phyloP scores from a whole-genome alignment of 2,113 vertebrate species.

The Hippocampus guttulatus region DNA sequence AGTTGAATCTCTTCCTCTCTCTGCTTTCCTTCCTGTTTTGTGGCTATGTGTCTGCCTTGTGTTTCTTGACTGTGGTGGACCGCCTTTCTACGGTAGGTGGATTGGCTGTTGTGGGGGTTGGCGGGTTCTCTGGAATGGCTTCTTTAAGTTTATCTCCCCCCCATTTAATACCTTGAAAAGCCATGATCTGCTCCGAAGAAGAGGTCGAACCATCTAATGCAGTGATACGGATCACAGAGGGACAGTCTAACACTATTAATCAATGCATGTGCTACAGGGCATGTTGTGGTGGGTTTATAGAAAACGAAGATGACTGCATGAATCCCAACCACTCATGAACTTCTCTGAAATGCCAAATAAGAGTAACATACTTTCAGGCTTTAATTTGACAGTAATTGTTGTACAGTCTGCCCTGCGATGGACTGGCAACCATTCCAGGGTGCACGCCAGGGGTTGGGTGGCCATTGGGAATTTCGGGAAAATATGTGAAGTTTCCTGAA shows the following conservation, averaged over 20 bases:
- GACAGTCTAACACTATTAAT: constrained; percentile 57
- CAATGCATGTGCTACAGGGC: constrained; percentile 75
- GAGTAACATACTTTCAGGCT: background rate
- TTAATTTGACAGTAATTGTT: background rate
- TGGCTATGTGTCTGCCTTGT: constrained; percentile 71
- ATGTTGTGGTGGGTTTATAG: constrained; percentile 67
- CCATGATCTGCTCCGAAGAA: constrained; percentile 66
- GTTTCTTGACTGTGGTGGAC: constrained; percentile 74
- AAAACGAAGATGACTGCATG: constrained; percentile 57
- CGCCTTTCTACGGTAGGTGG: constrained; percentile 76
- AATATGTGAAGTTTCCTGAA: too few relatives aligned
- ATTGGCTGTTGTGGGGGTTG: constrained; percentile 59
- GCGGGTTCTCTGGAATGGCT: constrained; percentile 70
- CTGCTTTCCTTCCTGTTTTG: constrained; percentile 68
- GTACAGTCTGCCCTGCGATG: background rate
- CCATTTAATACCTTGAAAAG: constrained; percentile 48
- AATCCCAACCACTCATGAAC: background rate
- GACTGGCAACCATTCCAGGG: background rate
- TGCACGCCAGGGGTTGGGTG: background rate
- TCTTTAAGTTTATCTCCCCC: constrained; percentile 18
- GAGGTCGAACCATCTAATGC: constrained; percentile 58
- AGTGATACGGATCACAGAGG: constrained; percentile 37
- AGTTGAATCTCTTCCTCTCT: constrained; percentile 76
- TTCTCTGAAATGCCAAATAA: constrained; percentile 18
- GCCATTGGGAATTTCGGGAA: too few relatives aligned